Base-by-base conservation (phyloP, 2,797 vertebrate species). In the Pipistrellus pygmaeus region DNA sequence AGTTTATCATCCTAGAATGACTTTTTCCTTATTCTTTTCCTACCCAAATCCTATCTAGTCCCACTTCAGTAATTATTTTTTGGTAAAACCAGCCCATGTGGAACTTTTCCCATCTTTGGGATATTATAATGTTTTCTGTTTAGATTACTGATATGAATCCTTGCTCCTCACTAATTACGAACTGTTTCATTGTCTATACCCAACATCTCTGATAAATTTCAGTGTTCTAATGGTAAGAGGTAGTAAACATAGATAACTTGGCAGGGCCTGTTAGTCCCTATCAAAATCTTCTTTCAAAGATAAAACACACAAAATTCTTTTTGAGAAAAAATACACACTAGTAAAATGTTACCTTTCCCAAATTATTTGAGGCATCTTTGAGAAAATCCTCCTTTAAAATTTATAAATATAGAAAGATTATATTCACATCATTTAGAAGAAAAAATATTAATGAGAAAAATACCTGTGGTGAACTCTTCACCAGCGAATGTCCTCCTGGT, bases 371-470 rank as follows among this genome's bases (percentile, higher is more conserved):
- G 55, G 35, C 38, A 82, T 30, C 27, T n/a, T 4, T 85, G 25
- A 92, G 44, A 89, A 94, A 92, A 88, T 3, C 3, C 38, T 76
- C 73, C 69, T 44, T 15, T 81, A 92, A 89, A 71, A 82, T 53
- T 32, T n/a, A 82, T 66, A 68, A 69, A 60, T 88, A 69, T 5
- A 51, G 57, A 76, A 88, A 92, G 80, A 15, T 20, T 48, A 81
- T 51, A 92, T 32, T 89, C 20, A 69, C n/a, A 89, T 48, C 53
- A 82, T 69, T 85, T 35, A 30, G 7, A 86, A 86, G 53, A 86
- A 72, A 32, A 78, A 41, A 83, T 30, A 55, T 20, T 85, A 94
- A 71, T 55, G 46, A 85, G 55, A 57, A 86, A 95, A 92, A 77
- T 90, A 66, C 6, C 69, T 82, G 25, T 81, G 41, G 53, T 72